Evolutionary conservation across 2,797 vertebrate genomes (phyloP), one percentile per base, ranked within the genome.

Genomic region (Tauraco hartlaubi): DNA sequence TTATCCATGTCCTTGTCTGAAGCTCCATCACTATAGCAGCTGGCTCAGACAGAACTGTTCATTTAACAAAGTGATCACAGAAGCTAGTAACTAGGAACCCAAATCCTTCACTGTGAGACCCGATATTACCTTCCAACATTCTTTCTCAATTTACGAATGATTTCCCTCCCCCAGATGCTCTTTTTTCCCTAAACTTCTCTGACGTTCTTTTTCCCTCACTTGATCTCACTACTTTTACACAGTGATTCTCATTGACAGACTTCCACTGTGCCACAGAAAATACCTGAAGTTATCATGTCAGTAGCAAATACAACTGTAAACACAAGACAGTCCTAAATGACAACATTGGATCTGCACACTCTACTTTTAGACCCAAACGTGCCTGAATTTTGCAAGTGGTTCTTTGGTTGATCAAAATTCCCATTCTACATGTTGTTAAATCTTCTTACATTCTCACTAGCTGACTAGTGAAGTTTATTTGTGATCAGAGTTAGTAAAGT

Each of bases 1-100:
- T 97, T 97, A 81, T 97, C 95, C 78, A 37, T 77, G 58, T 93
- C 95, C 83, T 97, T 97, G 96, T 97, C 97, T 95, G 96, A 97
- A 97, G 84, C 88, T 97, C 91, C 73, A 93, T 94, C 96, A 79
- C 92, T 81, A 68, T 69, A 97, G 94, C 95, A 97, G 93, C 97
- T 97, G 97, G 91, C 81, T 88, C 89, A 87, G 91, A 91, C 83
- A 64, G 87, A 96, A 95, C n/a, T 95, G 88, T 93, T 96, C 93
- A 97, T 97, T 97, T 97, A 97, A 90, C 90, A 95, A 94, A 92
- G 73, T 73, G 49, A 96, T 76, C 56, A 17, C 82, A 96, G 59
- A 81, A 95, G 49, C 68, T 71, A 86, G 52, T 67, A 91, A 96
- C 83, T 68, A 94, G 75, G 10, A 87, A 84, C 91, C 71, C 9